Evolutionary conservation across 2,888 invertebrate genomes (phyloP), one percentile per base, ranked within the genome.

Genomic region (Erpobdella octoculata): DNA sequence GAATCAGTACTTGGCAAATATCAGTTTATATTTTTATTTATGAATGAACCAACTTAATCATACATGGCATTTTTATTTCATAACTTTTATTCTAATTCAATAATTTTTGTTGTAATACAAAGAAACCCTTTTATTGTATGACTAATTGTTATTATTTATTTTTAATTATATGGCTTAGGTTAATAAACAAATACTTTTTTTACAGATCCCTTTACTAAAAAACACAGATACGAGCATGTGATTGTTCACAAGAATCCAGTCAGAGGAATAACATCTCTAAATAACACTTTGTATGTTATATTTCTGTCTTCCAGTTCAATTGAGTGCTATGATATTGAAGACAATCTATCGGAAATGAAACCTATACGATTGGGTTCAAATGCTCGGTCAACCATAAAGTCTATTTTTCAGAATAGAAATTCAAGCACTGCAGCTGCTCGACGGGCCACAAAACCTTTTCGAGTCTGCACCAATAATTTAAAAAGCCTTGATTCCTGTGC

Each of bases 241-340:
- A 28, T 69, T 46, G n/a, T n/a, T 6, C 28, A 53, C 36, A 69
- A 58, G 33, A 35, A 35, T 25, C 53, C 46, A 25, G 58, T 69
- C 48, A 21, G 33, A 69, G 41, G 48, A 12, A 48, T 69, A n/a
- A 48, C 69, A 18, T 46, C 69, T 18, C 58, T 69, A n/a, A 53
- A 48, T 25, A 53, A 53, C 53, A 33, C 36, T 25, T 58, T 69
- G 3, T 69, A 69, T 33, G 46, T 48, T 31, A 41, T 69, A 18
- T 38, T 69, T 21, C 35, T 48, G 21, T 69, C 48, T 46, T 41
- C 46, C 12, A 69, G 69, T 37, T 69, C 69, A 33, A 69, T 69
- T 35, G 58, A 69, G 37, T 33, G 58, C 35, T 69, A 58, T 58
- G n/a, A 48, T 35, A 69, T 58, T 53, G n/a, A n/a, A 4, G 58